These are phyloP conservation scores for Dendrocopos noguchii DNA, from an alignment of 2,113 vertebrate species.

Conservation along the genomic window DNA sequence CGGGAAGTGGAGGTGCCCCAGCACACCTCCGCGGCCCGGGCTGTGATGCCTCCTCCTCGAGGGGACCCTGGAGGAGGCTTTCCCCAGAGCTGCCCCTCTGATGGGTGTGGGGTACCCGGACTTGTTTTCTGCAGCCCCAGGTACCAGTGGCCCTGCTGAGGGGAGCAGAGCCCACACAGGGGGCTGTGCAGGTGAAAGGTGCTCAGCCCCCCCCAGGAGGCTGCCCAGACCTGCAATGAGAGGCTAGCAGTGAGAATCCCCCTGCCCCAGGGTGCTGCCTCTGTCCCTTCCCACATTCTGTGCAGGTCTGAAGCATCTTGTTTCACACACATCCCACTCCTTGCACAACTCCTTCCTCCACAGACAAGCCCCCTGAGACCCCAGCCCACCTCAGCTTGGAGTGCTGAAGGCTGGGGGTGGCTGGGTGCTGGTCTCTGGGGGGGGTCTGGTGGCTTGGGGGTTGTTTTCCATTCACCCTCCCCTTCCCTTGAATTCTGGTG, in stretches of 20 bases:
- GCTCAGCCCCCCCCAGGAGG: not conserved
- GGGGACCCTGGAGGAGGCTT: not conserved
- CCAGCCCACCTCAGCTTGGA: fast-evolving
- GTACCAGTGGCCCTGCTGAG: not conserved
- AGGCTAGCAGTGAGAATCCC: not conserved
- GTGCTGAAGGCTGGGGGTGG: not conserved
- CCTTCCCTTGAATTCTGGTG: not conserved
- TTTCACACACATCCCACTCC: not conserved
- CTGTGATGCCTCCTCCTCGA: not conserved
- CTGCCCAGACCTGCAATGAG: not conserved
- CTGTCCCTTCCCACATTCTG: fast-evolving
- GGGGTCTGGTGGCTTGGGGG: not conserved
- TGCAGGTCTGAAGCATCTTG: not conserved
- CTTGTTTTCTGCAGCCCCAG: not conserved
- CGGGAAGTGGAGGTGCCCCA: fast-evolving
- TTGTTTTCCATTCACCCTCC: not conserved
- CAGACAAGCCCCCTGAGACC: fast-evolving
- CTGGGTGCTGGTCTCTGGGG: not conserved
- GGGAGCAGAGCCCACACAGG: not conserved
- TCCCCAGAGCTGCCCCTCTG: not conserved
- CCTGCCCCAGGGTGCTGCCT: not conserved
- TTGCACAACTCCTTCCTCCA: not conserved
- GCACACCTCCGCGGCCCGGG: not conserved
- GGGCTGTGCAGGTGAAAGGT: not conserved
- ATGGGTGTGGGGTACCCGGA: not conserved